Base-by-base conservation (phyloP, 2,113 vertebrate genomes). In the Colossoma macropomum region DNA sequence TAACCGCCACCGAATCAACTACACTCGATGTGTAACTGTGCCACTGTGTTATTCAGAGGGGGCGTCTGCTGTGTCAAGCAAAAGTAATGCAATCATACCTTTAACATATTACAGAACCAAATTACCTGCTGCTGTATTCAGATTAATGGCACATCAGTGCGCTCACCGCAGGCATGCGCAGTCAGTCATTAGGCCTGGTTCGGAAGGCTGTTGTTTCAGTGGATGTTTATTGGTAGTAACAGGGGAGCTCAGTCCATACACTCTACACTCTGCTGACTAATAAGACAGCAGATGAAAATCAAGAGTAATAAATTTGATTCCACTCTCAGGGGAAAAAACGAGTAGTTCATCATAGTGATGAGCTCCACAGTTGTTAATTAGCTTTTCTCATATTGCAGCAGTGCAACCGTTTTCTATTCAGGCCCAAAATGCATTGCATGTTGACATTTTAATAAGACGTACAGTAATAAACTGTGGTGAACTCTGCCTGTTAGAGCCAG, bases 1-100 rank as follows among this genome's bases (percentile, higher is more conserved):
- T 56, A 69, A 74, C 73, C 56, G 85, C 59, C 17, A 62, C 41
- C 27, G 48, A 32, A 74, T 52, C 15, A 81, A 74, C 38, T 65
- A 16, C 8, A 19, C 30, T 73, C 17, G 38, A 27, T 48, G 30
- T 65, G 63, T 34, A 32, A 25, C 8, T 30, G 41, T 30, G 48
- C 16, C 3, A 54, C 1, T 12, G 25, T 13, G 27, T 32, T 4
- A 6, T 69, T 71, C 27, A 15, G 12, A 10, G 66, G 56, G 17
- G 52, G 32, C 54, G 4, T 62, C 23, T 28, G 50, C 11, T 21
- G 30, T 41, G 27, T 32, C 23, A 23, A 10, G 45, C 63, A 34
- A 10, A 68, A 21, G 28, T 17, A 66, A 34, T 68, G 62, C 27
- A n/a, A 27, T 79, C 77, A 23, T 21, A 9, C 23, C 45, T 34